These are phyloP conservation scores for Porites lutea DNA, from an alignment of 64 coral and sea anemone genomes.

Conservation along the genomic window DNA sequence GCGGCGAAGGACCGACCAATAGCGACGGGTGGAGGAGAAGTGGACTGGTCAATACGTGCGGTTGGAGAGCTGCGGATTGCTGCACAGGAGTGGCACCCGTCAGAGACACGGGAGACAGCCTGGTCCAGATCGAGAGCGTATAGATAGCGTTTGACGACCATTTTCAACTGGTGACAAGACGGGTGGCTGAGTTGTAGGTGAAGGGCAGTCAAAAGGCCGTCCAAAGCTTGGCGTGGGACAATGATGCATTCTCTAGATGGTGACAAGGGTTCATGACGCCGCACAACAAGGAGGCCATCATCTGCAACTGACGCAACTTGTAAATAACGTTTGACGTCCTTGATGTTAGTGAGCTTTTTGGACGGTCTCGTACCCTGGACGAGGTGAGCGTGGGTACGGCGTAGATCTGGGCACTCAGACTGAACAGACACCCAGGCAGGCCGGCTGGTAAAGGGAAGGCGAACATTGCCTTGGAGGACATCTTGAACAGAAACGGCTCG, in stretches of 20 bases:
- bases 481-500: constrained; percentile 13
- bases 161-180: constrained; percentile 60
- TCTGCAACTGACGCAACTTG: constrained; percentile 19
- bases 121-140: constrained; percentile 63
- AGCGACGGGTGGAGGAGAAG: constrained; percentile 25
- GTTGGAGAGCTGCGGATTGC: constrained; percentile 21
- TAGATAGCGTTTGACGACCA: constrained; percentile 52
- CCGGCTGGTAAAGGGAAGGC: constrained; percentile 55
- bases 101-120: constrained; percentile 22
- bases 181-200: constrained; percentile 57
- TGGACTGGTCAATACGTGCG: background rate
- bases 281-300: constrained; percentile 57
- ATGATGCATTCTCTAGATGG: constrained; percentile 41
- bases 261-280: constrained; percentile 43
- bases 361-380: no score
- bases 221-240: constrained; percentile 57
- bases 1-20: constrained; percentile 57
- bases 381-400: no score
- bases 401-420: no score
- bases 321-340: no score
- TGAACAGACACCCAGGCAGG: constrained; percentile 35
- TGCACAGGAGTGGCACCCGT: constrained; percentile 49
- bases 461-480: constrained; percentile 38
- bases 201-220: constrained; percentile 50
- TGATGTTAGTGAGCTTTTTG: no score